These are phyloP conservation scores for Aleiodes sp. DNA, from an alignment of 1,140 invertebrate genomes.

Conservation along the genomic window DNA sequence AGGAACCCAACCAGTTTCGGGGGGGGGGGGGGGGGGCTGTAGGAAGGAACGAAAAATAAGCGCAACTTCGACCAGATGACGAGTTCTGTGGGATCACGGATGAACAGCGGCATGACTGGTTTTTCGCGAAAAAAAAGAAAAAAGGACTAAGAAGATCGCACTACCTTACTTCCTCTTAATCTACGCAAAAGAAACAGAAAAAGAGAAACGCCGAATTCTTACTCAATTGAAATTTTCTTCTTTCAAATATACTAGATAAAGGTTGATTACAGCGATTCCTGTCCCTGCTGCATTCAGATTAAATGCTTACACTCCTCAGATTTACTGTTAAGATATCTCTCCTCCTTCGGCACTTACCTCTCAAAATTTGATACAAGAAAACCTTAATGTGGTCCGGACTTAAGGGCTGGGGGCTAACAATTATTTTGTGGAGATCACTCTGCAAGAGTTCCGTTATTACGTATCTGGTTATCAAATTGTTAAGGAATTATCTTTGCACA, in stretches of 20 bases:
- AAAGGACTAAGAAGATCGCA: slow-evolving; percentile 42
- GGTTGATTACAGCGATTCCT: too few relatives aligned
- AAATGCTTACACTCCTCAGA: too few relatives aligned
- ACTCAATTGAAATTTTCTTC: too few relatives aligned
- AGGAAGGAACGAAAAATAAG: slow-evolving; percentile 41
- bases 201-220: too few relatives aligned
- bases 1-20: neutral
- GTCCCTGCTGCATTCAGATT: too few relatives aligned
- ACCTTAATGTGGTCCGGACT: slow-evolving; percentile 99
- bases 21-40: slow-evolving; percentile 19
- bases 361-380: slow-evolving; percentile 99
- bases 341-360: slow-evolving; percentile 77
- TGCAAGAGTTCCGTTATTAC: slow-evolving; percentile 99
- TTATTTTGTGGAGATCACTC: slow-evolving; percentile 99
- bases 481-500: too few relatives aligned
- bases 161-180: too few relatives aligned
- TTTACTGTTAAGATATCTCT: too few relatives aligned
- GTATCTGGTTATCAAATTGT: slow-evolving; percentile 77
- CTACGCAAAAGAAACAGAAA: too few relatives aligned
- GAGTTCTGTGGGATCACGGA: slow-evolving; percentile 61
- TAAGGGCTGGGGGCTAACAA: slow-evolving; percentile 97
- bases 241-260: too few relatives aligned
- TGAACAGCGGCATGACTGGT: slow-evolving; percentile 62
- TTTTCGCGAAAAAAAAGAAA: slow-evolving; percentile 46
- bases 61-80: slow-evolving; percentile 49